Conservation (phyloP, 2,113 vertebrate genomes). For the Corythornis cristatus region DNA sequence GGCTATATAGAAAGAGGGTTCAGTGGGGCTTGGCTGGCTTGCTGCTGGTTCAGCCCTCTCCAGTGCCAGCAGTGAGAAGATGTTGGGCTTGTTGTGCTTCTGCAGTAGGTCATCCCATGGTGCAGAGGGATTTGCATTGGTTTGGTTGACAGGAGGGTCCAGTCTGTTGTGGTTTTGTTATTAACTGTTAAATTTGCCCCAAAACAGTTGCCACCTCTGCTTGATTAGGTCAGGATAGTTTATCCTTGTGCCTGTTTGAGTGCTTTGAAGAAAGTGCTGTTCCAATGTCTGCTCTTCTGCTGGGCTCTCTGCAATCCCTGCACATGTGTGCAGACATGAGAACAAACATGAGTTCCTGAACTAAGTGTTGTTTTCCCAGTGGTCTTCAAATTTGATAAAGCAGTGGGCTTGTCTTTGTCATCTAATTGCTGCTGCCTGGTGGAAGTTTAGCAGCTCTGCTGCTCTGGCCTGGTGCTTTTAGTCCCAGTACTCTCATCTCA, state of each 20-base stretch:
- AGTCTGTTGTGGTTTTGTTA: background rate
- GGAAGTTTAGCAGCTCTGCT: background rate
- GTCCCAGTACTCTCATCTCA: background rate
- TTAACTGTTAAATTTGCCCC: background rate
- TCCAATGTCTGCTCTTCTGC: background rate
- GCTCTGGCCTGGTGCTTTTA: background rate
- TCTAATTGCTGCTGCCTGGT: background rate
- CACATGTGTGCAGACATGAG: fast-evolving
- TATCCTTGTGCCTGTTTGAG: background rate
- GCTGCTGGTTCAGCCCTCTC: background rate
- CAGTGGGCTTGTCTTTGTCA: background rate
- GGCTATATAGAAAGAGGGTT: background rate
- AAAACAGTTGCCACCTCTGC: background rate
- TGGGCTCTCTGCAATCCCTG: background rate
- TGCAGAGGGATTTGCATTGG: background rate
- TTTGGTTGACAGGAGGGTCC: background rate
- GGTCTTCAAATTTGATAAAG: background rate
- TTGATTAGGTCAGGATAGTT: background rate
- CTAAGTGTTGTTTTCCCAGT: background rate
- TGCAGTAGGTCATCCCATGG: background rate
- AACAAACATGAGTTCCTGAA: background rate
- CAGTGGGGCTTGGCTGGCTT: background rate
- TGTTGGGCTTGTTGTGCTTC: background rate
- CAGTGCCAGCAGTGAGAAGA: background rate
- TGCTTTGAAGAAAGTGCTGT: background rate